These are phyloP conservation scores for Cygnus olor DNA, from an alignment of 2,797 vertebrate genomes.

Conservation along the genomic window DNA sequence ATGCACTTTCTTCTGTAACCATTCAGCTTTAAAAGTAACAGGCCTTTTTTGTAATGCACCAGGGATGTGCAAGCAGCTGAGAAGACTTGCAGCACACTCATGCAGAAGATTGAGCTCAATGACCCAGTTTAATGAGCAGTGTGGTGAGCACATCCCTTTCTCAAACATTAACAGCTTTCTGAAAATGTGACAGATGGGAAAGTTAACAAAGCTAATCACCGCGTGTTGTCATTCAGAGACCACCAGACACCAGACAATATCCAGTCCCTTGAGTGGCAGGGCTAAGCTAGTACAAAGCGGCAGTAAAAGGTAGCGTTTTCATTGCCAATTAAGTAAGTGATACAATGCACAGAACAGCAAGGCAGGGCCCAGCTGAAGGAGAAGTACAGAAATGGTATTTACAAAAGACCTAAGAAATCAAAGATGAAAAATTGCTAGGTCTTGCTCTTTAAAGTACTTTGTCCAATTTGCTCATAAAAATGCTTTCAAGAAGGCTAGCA, in stretches of 20 bases:
- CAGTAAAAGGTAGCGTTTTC: not conserved
- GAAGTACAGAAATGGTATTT: not conserved
- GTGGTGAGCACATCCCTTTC: not conserved
- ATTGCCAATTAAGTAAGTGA: not conserved
- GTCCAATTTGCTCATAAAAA: not conserved
- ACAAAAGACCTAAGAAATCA: not conserved
- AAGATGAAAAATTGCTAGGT: not conserved
- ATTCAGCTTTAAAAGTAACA: not conserved
- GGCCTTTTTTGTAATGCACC: not conserved
- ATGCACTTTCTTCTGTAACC: not conserved
- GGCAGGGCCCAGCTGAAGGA: not conserved
- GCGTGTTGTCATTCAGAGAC: not conserved
- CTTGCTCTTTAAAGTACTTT: not conserved
- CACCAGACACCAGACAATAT: accelerated
- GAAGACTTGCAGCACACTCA: not conserved
- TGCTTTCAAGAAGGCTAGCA: not conserved
- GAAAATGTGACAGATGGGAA: not conserved
- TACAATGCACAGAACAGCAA: not conserved
- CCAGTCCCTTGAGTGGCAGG: not conserved
- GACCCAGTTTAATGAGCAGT: not conserved
- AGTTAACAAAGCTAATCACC: not conserved
- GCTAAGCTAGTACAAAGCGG: not conserved
- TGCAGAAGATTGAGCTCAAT: not conserved
- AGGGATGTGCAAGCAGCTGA: not conserved
- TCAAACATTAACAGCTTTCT: not conserved